Percentiles rank a stretch among this genome's conserved stretches.
Conservation (phyloP, 1,140 invertebrate species). For the Neodiprion fabricii region DNA sequence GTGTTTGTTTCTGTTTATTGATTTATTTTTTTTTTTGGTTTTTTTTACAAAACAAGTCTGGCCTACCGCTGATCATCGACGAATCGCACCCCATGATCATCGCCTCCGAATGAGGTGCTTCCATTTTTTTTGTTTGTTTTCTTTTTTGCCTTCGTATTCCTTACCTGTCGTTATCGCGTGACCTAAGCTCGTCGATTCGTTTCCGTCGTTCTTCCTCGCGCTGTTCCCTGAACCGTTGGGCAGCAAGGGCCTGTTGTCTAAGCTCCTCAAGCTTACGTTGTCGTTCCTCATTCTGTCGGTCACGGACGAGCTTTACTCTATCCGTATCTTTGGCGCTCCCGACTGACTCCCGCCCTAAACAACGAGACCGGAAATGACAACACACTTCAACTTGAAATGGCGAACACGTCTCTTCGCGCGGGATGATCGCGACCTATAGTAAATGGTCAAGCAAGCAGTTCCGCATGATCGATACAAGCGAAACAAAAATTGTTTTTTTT, state of each 20-base stretch:
- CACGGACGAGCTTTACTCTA: slow-evolving; percentile 68
- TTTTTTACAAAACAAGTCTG: too few relatives aligned
- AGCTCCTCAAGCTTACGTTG: slow-evolving; percentile 85
- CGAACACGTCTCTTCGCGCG: too few relatives aligned
- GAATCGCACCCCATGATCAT: too few relatives aligned
- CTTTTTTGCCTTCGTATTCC: background rate
- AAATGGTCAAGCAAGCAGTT: too few relatives aligned
- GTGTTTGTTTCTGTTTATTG: too few relatives aligned
- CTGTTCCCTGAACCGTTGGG: slow-evolving; percentile 86
- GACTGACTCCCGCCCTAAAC: slow-evolving; percentile 54
- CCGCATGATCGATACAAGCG: too few relatives aligned
- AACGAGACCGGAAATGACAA: background rate
- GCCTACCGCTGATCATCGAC: too few relatives aligned
- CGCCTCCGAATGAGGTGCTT: background rate
- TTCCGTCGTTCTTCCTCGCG: slow-evolving; percentile 82
- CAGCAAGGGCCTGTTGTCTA: slow-evolving; percentile 82
- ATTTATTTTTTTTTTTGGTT: too few relatives aligned
- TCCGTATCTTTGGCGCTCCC: slow-evolving; percentile 56
- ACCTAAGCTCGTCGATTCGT: slow-evolving; percentile 80
- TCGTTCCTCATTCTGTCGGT: slow-evolving; percentile 85
- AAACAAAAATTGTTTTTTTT: too few relatives aligned
- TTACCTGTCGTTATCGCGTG: slow-evolving; percentile 75
- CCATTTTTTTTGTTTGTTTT: background rate
- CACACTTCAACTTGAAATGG: too few relatives aligned
- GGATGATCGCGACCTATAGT: too few relatives aligned